Evolutionary conservation across 1,140 invertebrate species (phyloP).

Genomic region (Cephus cinctus): DNA sequence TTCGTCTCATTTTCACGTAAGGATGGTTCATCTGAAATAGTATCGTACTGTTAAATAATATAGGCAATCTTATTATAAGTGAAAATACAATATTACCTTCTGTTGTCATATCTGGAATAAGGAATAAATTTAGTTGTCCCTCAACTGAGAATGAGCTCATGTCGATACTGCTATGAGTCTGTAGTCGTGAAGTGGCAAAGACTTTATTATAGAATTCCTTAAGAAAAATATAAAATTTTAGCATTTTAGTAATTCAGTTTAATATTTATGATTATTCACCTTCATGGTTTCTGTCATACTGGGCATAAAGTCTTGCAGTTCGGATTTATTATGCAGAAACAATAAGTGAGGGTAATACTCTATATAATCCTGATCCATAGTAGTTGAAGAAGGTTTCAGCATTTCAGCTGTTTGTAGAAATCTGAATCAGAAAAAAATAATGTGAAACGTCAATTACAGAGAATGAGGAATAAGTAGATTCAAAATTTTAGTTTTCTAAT

Average conservation of each 20-base stretch:
- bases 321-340: slow-evolving; percentile 75
- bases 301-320: slow-evolving; percentile 69
- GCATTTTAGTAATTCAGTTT: slow-evolving; percentile 38
- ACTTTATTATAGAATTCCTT: slow-evolving; percentile 62
- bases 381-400: slow-evolving; percentile 76
- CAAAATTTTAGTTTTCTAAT: slow-evolving; percentile 3
- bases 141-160: slow-evolving; percentile 59
- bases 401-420: slow-evolving; percentile 84
- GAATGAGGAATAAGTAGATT: background rate
- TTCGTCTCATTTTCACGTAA: slow-evolving; percentile 68
- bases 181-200: slow-evolving; percentile 72
- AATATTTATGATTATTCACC: slow-evolving; percentile 34
- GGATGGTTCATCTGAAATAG: slow-evolving; percentile 57
- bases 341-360: slow-evolving; percentile 77
- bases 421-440: slow-evolving; percentile 50
- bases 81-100: slow-evolving; percentile 54
- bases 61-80: slow-evolving; percentile 20
- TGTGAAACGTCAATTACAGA: no score
- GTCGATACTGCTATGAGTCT: slow-evolving; percentile 67
- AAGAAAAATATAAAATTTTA: slow-evolving; percentile 28
- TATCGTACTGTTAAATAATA: slow-evolving; percentile 21
- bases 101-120: slow-evolving; percentile 65
- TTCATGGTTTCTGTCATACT: slow-evolving; percentile 67
- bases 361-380: slow-evolving; percentile 63
- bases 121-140: slow-evolving; percentile 68